These are phyloP conservation scores for Mimachlamys varia DNA, from an alignment of 2,888 invertebrate species.

Conservation along the genomic window DNA sequence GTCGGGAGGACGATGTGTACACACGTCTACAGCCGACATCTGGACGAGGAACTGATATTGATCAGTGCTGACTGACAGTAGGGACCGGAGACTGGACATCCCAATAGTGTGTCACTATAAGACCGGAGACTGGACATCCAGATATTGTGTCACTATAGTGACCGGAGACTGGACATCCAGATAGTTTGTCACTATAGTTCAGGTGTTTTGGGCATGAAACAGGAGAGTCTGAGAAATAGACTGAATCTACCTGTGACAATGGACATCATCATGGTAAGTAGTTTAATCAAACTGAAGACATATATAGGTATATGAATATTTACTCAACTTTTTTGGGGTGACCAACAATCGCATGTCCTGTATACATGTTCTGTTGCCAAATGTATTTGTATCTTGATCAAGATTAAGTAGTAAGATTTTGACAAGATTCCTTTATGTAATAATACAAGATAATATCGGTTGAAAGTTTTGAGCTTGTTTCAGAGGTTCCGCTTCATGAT, in stretches of 20 bases:
- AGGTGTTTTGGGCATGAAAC: neutral
- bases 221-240: neutral
- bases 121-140: slow-evolving; percentile 14
- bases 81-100: slow-evolving; percentile 7
- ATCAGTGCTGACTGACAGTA: neutral
- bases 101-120: neutral
- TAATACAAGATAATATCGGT: too few species aligned
- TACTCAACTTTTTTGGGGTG: too few species aligned
- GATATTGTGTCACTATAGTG: neutral
- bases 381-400: too few species aligned
- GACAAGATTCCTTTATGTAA: too few species aligned
- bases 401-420: too few species aligned
- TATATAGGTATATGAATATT: neutral
- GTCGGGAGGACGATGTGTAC: neutral
- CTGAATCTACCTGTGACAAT: neutral
- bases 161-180: slow-evolving; percentile 23
- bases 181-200: neutral
- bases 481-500: too few species aligned
- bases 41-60: neutral
- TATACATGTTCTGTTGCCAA: too few species aligned
- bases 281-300: neutral
- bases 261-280: neutral
- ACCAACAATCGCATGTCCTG: too few species aligned
- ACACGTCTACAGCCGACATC: neutral
- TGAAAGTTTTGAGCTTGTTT: too few species aligned